Conservation (phyloP, 2,797 vertebrate genomes). For the Pelobates cultripes region DNA sequence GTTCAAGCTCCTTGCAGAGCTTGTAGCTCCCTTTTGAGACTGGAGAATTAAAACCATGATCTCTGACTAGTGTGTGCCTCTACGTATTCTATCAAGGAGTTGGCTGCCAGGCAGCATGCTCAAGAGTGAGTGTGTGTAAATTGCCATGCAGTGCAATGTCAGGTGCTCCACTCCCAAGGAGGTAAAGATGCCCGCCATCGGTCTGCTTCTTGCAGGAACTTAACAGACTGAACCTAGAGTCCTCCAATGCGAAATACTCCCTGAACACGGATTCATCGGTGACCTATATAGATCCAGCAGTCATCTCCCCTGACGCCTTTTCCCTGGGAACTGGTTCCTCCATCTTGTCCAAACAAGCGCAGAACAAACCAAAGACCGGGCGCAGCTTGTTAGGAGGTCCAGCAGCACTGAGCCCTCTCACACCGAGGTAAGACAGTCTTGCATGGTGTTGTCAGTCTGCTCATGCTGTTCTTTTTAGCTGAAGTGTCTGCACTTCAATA, state of each 20-base stretch:
- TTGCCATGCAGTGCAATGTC: background rate
- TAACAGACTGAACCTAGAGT: conserved; percentile 96
- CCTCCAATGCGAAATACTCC: conserved; percentile 91
- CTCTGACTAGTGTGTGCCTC: background rate
- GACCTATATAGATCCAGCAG: conserved; percentile 94
- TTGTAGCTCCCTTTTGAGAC: too few relatives aligned
- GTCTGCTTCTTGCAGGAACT: conserved; percentile 79
- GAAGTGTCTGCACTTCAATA: too few relatives aligned
- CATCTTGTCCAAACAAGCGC: conserved; percentile 88
- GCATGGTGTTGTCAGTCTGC: background rate
- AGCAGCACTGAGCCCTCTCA: conserved; percentile 89
- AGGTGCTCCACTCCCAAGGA: background rate
- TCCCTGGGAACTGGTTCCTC: conserved; percentile 85
- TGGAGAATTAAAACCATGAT: too few relatives aligned
- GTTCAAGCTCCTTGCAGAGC: too few relatives aligned
- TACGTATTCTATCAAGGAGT: background rate
- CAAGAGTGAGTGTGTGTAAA: background rate
- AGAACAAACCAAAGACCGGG: conserved; percentile 96
- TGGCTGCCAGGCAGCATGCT: background rate
- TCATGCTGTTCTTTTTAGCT: too few relatives aligned
- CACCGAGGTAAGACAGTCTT: conserved; percentile 82
- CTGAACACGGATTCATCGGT: conserved; percentile 90
- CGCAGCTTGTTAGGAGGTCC: conserved; percentile 92
- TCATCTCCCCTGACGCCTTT: conserved; percentile 90
- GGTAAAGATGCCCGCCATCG: background rate